Evolutionary conservation across 1,140 invertebrate species (phyloP).

Genomic region (Portunus trituberculatus): DNA sequence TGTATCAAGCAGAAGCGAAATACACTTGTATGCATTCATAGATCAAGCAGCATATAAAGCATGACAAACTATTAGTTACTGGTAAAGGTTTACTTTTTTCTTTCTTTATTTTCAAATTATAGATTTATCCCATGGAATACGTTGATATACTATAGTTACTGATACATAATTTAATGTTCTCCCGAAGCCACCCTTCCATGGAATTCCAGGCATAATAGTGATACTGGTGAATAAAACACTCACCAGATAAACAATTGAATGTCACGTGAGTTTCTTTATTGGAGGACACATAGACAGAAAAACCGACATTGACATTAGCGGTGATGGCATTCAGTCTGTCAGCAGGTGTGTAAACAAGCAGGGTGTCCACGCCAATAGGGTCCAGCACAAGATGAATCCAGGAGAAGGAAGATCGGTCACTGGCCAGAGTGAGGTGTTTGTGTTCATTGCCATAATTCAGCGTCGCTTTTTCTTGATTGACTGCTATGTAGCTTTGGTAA

Average conservation of each 20-base stretch:
- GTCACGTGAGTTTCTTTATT: neutral
- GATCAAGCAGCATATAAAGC: too few relatives aligned
- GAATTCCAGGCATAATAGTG: too few relatives aligned
- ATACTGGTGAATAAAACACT: neutral
- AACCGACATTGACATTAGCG: neutral
- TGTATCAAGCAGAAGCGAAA: neutral
- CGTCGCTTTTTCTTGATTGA: neutral
- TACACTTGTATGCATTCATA: too few relatives aligned
- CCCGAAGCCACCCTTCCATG: too few relatives aligned
- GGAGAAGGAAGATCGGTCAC: neutral
- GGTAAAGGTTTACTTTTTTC: too few relatives aligned
- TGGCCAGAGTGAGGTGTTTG: neutral
- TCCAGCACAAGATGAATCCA: neutral
- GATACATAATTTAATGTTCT: too few relatives aligned
- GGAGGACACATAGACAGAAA: neutral
- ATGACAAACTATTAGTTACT: too few relatives aligned
- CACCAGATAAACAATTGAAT: neutral
- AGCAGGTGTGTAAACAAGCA: neutral
- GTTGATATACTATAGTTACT: too few relatives aligned
- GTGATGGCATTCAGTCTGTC: neutral
- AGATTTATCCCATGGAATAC: too few relatives aligned
- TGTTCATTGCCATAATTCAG: neutral
- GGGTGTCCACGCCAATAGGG: neutral
- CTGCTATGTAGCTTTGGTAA: neutral
- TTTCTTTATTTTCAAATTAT: too few relatives aligned